Percentiles rank a stretch among this genome's conserved stretches.
phyloP scores from a whole-genome alignment of 2,113 vertebrate genomes.

The Alectura lathami region DNA sequence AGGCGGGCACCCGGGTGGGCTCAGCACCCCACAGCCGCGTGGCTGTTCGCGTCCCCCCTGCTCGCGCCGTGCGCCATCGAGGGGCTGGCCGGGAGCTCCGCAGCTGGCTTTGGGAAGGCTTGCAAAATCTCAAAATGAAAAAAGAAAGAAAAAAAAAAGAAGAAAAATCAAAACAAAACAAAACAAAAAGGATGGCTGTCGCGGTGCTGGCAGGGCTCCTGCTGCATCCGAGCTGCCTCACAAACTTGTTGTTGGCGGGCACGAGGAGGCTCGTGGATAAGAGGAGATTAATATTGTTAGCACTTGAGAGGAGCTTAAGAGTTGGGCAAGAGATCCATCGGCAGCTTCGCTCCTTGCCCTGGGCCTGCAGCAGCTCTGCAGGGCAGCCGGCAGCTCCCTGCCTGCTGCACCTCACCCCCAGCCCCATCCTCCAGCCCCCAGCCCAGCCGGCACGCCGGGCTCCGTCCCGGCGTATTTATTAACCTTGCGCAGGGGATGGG shows the following conservation, averaged over 20 bases:
- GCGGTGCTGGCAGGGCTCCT: too few relatives aligned
- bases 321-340: neutral
- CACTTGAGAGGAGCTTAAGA: neutral
- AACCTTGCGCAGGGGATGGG: neutral
- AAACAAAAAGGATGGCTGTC: too few relatives aligned
- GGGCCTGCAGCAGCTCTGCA: rapidly evolving
- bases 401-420: neutral
- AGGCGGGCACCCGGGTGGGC: neutral
- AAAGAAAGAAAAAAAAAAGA: neutral
- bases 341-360: neutral
- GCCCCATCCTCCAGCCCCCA: neutral
- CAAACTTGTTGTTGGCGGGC: neutral
- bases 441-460: neutral
- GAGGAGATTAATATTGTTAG: rapidly evolving
- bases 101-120: neutral
- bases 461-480: neutral
- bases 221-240: neutral
- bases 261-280: rapidly evolving
- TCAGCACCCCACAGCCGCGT: too few relatives aligned
- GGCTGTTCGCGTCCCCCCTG: neutral
- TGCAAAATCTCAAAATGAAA: neutral
- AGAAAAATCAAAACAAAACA: too few relatives aligned
- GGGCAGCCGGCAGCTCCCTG: rapidly evolving
- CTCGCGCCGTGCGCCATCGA: rapidly evolving
- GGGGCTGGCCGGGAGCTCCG: too few relatives aligned